phyloP scores from a whole-genome alignment of 2,888 invertebrate species.

The Campoplex nolae region DNA sequence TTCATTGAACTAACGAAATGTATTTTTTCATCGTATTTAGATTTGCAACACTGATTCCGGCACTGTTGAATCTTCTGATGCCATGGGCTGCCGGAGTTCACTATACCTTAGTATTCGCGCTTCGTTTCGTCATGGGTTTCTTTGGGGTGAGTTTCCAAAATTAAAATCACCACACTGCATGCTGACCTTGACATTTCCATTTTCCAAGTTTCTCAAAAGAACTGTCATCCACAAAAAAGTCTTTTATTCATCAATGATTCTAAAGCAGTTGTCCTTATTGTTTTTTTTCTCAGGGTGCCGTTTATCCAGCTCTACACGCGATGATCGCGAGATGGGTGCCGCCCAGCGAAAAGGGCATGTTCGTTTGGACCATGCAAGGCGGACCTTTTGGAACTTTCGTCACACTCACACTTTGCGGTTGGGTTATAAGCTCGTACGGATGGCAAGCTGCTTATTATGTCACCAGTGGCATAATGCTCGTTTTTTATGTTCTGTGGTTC shows the following conservation, averaged over 20 bases:
- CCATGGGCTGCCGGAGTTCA: conserved; percentile 80
- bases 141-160: conserved; percentile 80
- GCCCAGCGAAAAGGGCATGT: conserved; percentile 91
- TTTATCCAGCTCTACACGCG: conserved; percentile 89
- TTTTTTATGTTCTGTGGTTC: conserved; percentile 88
- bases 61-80: conserved; percentile 81
- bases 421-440: conserved; percentile 87
- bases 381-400: conserved; percentile 91
- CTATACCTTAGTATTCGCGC: conserved; percentile 77
- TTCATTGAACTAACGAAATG: conserved; percentile 33
- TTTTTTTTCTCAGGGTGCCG: conserved; percentile 85
- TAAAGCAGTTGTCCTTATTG: neutral
- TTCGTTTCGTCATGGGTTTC: conserved; percentile 82
- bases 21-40: conserved; percentile 70
- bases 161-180: conserved; percentile 2
- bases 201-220: neutral
- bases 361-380: conserved; percentile 89
- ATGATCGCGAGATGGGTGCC: conserved; percentile 91
- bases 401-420: conserved; percentile 89
- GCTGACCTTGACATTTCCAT: neutral
- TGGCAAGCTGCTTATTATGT: conserved; percentile 90
- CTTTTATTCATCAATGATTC: neutral
- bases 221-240: neutral
- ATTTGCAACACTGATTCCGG: conserved; percentile 82
- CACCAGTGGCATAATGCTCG: conserved; percentile 86